phyloP scores from a whole-genome alignment of 2,797 vertebrate species.

The Sebastes elongatus region DNA sequence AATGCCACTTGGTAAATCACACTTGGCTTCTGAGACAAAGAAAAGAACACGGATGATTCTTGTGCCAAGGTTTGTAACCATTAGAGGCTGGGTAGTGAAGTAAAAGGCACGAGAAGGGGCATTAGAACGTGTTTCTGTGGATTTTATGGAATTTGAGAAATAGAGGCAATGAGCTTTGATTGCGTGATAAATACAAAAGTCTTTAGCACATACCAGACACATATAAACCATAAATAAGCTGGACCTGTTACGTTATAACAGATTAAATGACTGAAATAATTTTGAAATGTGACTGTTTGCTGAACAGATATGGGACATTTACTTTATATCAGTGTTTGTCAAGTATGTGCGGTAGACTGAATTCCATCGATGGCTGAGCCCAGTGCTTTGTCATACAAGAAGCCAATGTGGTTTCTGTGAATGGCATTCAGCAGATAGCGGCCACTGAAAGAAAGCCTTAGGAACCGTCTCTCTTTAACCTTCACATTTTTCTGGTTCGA shows the following conservation, averaged over 20 bases:
- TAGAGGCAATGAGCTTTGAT: background rate
- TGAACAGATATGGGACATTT: background rate
- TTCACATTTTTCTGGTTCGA: background rate
- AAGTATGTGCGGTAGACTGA: background rate
- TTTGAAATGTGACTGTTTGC: background rate
- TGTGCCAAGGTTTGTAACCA: slow-evolving; percentile 2
- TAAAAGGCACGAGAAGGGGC: background rate
- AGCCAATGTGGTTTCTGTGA: background rate
- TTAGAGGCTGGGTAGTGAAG: background rate
- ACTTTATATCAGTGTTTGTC: background rate
- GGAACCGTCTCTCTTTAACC: background rate
- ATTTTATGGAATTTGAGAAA: background rate
- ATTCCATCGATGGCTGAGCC: background rate
- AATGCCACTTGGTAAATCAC: slow-evolving; percentile 13
- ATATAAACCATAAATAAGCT: background rate
- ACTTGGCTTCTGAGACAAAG: slow-evolving; percentile 6
- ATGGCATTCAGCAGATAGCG: background rate
- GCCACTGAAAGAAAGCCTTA: background rate
- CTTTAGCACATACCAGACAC: background rate
- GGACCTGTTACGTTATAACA: background rate
- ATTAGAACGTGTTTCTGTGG: background rate
- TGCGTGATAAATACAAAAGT: background rate
- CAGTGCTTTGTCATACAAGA: background rate
- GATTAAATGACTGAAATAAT: background rate
- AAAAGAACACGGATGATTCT: background rate